phyloP scores from a whole-genome alignment of 2,888 invertebrate genomes.

The Andrena bucephala region DNA sequence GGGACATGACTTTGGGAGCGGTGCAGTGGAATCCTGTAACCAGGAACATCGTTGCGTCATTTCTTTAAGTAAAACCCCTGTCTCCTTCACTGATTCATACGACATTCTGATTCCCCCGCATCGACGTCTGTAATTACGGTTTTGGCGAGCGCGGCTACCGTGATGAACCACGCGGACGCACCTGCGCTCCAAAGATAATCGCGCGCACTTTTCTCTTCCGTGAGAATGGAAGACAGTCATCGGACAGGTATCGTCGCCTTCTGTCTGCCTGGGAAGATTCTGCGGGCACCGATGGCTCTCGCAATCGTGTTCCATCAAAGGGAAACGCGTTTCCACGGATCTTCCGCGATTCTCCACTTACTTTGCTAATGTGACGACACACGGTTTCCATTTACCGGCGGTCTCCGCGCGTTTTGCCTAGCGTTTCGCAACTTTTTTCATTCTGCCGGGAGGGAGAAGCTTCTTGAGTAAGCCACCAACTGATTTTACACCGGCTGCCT shows the following conservation, averaged over 20 bases:
- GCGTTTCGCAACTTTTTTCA: conserved; percentile 5
- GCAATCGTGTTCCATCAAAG: conserved; percentile 63
- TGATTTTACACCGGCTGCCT: not conserved
- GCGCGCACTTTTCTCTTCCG: conserved; percentile 74
- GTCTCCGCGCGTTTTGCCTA: not conserved
- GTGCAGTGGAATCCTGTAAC: not conserved
- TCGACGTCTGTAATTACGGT: conserved; percentile 55
- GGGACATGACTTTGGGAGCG: not conserved
- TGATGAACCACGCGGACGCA: conserved; percentile 56
- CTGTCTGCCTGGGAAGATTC: conserved; percentile 58
- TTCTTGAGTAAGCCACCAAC: not conserved
- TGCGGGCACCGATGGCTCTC: conserved; percentile 56
- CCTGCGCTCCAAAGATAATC: conserved; percentile 63
- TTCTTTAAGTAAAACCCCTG: conserved; percentile 39
- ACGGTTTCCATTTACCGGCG: conserved; percentile 17
- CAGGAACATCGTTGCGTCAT: conserved; percentile 14
- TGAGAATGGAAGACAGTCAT: conserved; percentile 79
- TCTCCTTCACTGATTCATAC: conserved; percentile 55
- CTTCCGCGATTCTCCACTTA: conserved; percentile 52
- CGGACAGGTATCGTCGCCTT: conserved; percentile 70
- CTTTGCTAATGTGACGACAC: conserved; percentile 30
- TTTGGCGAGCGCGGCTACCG: conserved; percentile 59
- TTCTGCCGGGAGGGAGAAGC: not conserved
- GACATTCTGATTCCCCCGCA: conserved; percentile 16
- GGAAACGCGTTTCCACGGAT: conserved; percentile 46